Base-by-base conservation (phyloP, 2,888 invertebrate species). In the Maniola hyperantus region DNA sequence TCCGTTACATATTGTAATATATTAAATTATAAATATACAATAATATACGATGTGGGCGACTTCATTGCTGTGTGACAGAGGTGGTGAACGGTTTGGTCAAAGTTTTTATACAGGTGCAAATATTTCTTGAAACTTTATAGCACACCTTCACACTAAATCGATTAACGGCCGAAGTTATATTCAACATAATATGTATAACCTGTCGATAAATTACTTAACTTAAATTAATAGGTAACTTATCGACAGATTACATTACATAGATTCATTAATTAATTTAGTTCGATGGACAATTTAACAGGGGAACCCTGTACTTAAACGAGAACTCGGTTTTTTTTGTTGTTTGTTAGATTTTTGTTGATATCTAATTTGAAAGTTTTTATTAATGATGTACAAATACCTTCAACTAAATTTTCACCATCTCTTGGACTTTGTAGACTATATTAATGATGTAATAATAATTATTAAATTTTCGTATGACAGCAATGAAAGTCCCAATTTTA, bases 1-100 rank as follows among this genome's bases (percentile, higher is more conserved):
- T 50, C 36, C 50, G 50, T 57, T 57, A 61, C 55, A 51, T 48
- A 51, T 44, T 66, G 50, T 66, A 66, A 60, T 75, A 77, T 77
- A 75, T 77, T 77, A 34, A 26, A 26, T 26, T 26, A 26, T 26
- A 26, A 61, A 61, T 50, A 20, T 57, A 20, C 42, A 20, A 39
- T 26, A 8, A 20, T 42, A 42, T 20, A 42, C 57, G 20, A 39
- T 42, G 20, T 42, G 1, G 10, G 54, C 10, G 54, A 36, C 36
- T 57, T 20, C 57, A 42, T 57, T 57, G 57, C 57, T 57, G 57
- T 20, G 4, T 13, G 11, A 34, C 5, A 20, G 20, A 51, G 20
- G 1, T 26, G 50, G 20, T 51, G 50, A 5, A 11, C 6, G 13
- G 36, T 54, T 54, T 34, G 15, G 2, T 54, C 34, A 34, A 50